A percentile compares a stretch with the other conserved stretches of the same genome.
phyloP scores from a whole-genome alignment of 2,113 vertebrate species.

The Silurus meridionalis region DNA sequence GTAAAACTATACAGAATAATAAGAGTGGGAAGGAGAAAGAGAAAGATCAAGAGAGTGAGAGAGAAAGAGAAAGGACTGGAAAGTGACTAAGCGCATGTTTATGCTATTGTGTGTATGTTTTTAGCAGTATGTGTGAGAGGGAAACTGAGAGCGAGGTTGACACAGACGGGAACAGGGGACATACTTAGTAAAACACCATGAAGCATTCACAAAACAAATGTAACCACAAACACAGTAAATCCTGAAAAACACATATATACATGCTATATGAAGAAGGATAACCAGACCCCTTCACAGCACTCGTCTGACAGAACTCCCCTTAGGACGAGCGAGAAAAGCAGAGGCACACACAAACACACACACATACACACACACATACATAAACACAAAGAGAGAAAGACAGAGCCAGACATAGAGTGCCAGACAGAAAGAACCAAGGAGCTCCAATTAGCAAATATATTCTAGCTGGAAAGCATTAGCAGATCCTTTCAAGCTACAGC shows the following conservation, averaged over 20 bases:
- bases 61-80: background rate
- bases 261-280: background rate
- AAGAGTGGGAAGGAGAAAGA: background rate
- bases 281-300: background rate
- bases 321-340: background rate
- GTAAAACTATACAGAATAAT: background rate
- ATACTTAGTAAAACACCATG: too few relatives aligned
- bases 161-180: slow-evolving; percentile 13
- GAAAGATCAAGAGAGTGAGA: slow-evolving; percentile 39
- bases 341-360: background rate
- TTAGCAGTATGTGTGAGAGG: slow-evolving; percentile 15
- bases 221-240: background rate
- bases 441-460: slow-evolving; percentile 27
- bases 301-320: background rate
- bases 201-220: background rate
- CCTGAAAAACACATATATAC: background rate
- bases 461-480: slow-evolving; percentile 22
- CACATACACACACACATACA: background rate
- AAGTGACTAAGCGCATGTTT: background rate
- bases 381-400: background rate
- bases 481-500: slow-evolving; percentile 4
- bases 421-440: slow-evolving; percentile 27
- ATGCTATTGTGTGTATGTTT: background rate
- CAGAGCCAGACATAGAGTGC: background rate
- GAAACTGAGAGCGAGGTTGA: slow-evolving; percentile 34